phyloP scores from a whole-genome alignment of 2,113 vertebrate genomes.

The Hypomesus transpacificus region DNA sequence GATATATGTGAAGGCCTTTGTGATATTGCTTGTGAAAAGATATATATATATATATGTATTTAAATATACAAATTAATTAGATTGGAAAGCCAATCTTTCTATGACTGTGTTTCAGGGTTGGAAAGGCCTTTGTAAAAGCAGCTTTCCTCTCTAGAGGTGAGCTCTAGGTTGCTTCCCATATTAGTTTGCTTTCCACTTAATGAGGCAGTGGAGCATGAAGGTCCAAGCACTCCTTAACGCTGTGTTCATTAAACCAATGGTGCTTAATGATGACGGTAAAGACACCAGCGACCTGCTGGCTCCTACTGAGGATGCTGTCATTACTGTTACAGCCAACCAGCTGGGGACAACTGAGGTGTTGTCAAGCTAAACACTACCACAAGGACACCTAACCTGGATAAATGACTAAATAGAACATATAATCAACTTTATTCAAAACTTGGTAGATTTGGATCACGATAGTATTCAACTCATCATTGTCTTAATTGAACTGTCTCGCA shows the following conservation, averaged over 20 bases:
- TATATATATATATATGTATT: too few species aligned
- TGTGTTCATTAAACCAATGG: conserved; percentile 73
- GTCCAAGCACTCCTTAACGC: conserved; percentile 75
- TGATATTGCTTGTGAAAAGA: too few species aligned
- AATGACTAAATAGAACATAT: conserved; percentile 29
- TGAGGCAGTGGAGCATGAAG: conserved; percentile 74
- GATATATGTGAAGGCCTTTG: too few species aligned
- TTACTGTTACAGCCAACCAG: conserved; percentile 61
- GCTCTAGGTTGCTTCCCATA: conserved; percentile 72
- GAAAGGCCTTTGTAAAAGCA: conserved; percentile 3
- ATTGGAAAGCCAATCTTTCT: background rate
- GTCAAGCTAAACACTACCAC: conserved; percentile 53
- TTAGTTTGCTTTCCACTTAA: conserved; percentile 76
- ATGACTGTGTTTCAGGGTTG: background rate
- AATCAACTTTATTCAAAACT: background rate
- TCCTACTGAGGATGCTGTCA: conserved; percentile 60
- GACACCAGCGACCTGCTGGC: conserved; percentile 62
- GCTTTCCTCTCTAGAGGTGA: conserved; percentile 69
- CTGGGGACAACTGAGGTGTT: conserved; percentile 47
- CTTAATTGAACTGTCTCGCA: too few species aligned
- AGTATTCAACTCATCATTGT: too few species aligned
- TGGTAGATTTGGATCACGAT: background rate
- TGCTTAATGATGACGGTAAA: conserved; percentile 74
- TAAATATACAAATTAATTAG: too few species aligned
- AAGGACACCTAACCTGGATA: conserved; percentile 57